Conservation (phyloP, 2,888 invertebrate genomes). For the Perizoma affinitatum region DNA sequence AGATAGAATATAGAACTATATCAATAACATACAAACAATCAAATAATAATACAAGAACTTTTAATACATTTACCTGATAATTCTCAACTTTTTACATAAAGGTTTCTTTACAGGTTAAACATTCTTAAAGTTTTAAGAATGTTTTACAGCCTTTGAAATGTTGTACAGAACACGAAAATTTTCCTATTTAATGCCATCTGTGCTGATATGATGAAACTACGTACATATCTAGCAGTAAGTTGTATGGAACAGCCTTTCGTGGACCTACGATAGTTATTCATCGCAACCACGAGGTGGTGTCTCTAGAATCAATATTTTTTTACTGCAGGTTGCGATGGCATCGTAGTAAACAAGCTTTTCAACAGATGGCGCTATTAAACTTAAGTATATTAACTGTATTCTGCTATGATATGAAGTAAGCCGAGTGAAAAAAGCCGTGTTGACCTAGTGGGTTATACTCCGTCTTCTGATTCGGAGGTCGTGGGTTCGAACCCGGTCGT, state of each 20-base stretch:
- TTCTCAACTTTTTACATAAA: too few species aligned
- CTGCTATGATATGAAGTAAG: neutral
- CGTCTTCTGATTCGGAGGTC: too few species aligned
- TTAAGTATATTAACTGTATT: neutral
- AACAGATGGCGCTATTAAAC: slow-evolving; percentile 9
- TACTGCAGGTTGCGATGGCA: neutral
- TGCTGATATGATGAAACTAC: slow-evolving; percentile 1
- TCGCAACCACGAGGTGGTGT: slow-evolving; percentile 16
- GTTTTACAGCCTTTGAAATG: too few species aligned
- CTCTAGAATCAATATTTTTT: neutral
- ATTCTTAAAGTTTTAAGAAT: too few species aligned
- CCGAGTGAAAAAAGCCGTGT: too few species aligned
- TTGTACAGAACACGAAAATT: neutral
- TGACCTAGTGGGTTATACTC: too few species aligned
- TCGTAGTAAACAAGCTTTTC: neutral
- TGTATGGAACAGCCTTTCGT: neutral
- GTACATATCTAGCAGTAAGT: neutral
- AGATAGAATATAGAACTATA: too few species aligned
- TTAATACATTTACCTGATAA: too few species aligned
- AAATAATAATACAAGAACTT: too few species aligned
- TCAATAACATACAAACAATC: too few species aligned
- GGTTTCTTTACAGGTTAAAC: too few species aligned
- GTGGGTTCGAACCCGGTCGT: too few species aligned
- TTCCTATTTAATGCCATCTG: slow-evolving; percentile 14
- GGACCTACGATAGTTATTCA: neutral